Conservation (phyloP, 2,888 invertebrate genomes). For the Lumbricus terrestris region DNA sequence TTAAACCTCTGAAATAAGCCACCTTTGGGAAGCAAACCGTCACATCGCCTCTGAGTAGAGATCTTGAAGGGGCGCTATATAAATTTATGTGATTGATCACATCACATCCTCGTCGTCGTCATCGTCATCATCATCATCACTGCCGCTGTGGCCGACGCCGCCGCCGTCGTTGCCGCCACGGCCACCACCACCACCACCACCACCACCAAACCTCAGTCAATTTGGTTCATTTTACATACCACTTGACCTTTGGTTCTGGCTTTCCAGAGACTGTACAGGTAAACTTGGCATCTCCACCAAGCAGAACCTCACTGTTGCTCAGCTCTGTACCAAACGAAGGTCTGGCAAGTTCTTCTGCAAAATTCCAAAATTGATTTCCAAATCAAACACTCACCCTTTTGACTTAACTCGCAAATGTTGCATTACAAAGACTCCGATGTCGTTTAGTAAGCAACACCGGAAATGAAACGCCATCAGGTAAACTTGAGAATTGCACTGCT, state of each 20-base stretch:
- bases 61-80: too few relatives aligned
- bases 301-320: constrained; percentile 43
- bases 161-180: too few relatives aligned
- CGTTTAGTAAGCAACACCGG: background rate
- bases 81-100: too few relatives aligned
- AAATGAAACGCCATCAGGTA: background rate
- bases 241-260: constrained; percentile 53
- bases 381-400: background rate
- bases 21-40: too few relatives aligned
- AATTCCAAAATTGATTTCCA: too few relatives aligned
- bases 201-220: background rate
- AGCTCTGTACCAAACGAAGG: constrained; percentile 52
- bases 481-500: constrained; percentile 3
- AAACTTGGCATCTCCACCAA: constrained; percentile 47
- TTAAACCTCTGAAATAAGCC: too few relatives aligned
- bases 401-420: background rate
- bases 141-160: too few relatives aligned
- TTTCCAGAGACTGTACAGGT: constrained; percentile 51
- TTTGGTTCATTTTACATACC: constrained; percentile 40
- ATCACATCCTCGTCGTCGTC: too few relatives aligned
- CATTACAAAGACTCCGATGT: background rate
- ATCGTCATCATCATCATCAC: too few relatives aligned
- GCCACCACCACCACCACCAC: background rate
- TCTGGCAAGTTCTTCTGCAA: constrained; percentile 27
- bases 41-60: too few relatives aligned